Evolutionary conservation across 2,113 vertebrate genomes (phyloP).

Genomic region (Etheostoma cragini): DNA sequence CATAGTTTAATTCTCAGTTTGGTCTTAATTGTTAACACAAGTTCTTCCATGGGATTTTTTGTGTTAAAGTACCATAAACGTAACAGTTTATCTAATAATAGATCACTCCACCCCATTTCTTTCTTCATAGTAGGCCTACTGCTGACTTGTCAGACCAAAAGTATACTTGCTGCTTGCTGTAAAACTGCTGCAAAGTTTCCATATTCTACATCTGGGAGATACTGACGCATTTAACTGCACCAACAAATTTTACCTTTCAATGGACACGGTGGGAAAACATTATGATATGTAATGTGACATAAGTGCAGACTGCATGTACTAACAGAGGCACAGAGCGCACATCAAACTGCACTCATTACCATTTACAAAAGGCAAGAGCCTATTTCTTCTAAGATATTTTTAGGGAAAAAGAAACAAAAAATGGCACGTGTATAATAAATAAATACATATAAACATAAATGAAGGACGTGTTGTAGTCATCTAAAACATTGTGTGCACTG

Average conservation of each 20-base stretch:
- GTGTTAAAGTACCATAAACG: slow-evolving; percentile 35
- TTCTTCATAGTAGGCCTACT: not conserved
- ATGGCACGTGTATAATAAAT: not conserved
- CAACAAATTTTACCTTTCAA: slow-evolving; percentile 49
- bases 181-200: slow-evolving; percentile 21
- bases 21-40: slow-evolving; percentile 40
- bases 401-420: not conserved
- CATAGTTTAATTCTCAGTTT: slow-evolving; percentile 55
- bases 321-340: not conserved
- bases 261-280: slow-evolving; percentile 29
- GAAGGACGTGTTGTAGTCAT: not conserved
- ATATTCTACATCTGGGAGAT: slow-evolving; percentile 53
- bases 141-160: slow-evolving; percentile 50
- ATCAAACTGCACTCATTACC: slow-evolving; percentile 6
- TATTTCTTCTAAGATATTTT: slow-evolving; percentile 12
- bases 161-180: slow-evolving; percentile 19
- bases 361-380: slow-evolving; percentile 25
- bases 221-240: slow-evolving; percentile 59
- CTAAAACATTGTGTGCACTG: not conserved
- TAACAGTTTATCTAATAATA: slow-evolving; percentile 46
- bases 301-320: not conserved
- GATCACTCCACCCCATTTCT: slow-evolving; percentile 12
- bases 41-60: slow-evolving; percentile 35
- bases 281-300: slow-evolving; percentile 8
- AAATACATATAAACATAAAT: slow-evolving; percentile 16